Conservation (phyloP, 2,797 vertebrate genomes). For the Amphiprion clarkii region DNA sequence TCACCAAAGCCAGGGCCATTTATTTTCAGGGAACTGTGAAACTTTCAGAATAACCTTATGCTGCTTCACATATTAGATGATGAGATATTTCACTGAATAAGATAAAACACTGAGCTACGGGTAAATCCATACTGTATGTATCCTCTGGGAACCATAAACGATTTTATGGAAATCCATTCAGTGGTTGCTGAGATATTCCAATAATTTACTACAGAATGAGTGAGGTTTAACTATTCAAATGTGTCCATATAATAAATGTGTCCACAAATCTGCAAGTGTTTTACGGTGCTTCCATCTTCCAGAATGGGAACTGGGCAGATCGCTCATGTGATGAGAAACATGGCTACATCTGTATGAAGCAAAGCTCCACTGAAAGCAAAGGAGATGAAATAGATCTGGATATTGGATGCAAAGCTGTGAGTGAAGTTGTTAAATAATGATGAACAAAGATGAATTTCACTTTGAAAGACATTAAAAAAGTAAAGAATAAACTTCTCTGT, state of each 20-base stretch:
- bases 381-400: slow-evolving; percentile 69
- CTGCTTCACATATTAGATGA: neutral
- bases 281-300: slow-evolving; percentile 19
- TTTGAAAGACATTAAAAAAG: too few species aligned
- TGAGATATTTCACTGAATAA: neutral
- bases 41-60: neutral
- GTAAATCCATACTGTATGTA: too few species aligned
- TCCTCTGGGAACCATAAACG: too few species aligned
- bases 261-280: neutral
- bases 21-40: neutral
- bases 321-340: slow-evolving; percentile 86
- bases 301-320: slow-evolving; percentile 95
- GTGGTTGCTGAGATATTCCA: neutral
- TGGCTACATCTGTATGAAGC: slow-evolving; percentile 92
- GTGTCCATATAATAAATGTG: neutral
- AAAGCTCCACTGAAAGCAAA: slow-evolving; percentile 72
- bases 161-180: too few species aligned
- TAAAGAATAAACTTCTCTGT: neutral
- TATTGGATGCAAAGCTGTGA: slow-evolving; percentile 89
- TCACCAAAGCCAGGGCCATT: neutral
- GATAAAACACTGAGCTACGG: neutral
- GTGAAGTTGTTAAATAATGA: slow-evolving; percentile 60
- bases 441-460: too few species aligned
- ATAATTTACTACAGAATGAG: neutral
- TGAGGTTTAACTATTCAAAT: neutral